Conservation (phyloP, 2,797 vertebrate genomes). For the Somateria mollissima region DNA sequence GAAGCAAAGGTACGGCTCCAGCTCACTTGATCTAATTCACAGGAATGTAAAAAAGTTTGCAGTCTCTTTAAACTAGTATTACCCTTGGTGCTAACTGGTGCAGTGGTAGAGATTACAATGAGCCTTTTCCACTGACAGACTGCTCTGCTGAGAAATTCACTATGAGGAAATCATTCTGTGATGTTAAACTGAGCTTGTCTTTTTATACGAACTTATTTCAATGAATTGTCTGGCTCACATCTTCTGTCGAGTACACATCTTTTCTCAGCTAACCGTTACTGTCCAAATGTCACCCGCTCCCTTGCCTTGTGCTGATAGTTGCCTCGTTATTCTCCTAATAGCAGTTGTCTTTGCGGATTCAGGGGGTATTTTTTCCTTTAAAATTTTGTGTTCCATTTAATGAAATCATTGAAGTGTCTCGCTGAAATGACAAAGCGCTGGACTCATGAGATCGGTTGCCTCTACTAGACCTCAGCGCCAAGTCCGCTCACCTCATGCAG, state of each 20-base stretch:
- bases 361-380: neutral
- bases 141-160: neutral
- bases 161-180: neutral
- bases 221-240: neutral
- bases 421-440: slow-evolving; percentile 3
- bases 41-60: neutral
- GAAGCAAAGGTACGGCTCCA: neutral
- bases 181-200: neutral
- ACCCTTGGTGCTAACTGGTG: neutral
- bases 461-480: neutral
- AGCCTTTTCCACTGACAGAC: rapidly evolving
- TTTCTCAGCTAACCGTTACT: neutral
- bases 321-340: neutral
- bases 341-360: neutral
- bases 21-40: too few species aligned
- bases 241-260: neutral
- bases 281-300: neutral
- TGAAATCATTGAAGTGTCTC: neutral
- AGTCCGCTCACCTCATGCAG: neutral
- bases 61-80: neutral
- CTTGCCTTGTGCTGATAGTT: neutral
- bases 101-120: neutral
- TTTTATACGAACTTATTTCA: slow-evolving; percentile 7
- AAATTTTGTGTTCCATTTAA: neutral
- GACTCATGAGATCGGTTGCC: neutral